Evolutionary conservation across 2,113 vertebrate species (phyloP).

Genomic region (Gnathonemus echidnorhynchus): DNA sequence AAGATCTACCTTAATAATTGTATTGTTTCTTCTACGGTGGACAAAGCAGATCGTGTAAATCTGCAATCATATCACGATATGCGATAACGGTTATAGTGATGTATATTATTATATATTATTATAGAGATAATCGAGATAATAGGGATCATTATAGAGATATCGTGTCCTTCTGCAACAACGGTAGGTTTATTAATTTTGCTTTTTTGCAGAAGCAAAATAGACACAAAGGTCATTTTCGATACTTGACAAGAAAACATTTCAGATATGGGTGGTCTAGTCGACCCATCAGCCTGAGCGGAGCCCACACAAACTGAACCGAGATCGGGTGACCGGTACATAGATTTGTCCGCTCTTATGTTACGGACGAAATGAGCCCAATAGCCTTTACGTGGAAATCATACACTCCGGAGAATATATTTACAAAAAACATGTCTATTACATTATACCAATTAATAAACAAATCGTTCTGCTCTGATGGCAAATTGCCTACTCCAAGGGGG

Average conservation of each 20-base stretch:
- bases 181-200: not conserved
- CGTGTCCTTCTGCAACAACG: not conserved
- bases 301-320: not conserved
- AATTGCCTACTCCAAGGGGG: not conserved
- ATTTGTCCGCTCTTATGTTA: not conserved
- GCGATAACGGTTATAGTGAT: not conserved
- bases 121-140: not conserved
- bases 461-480: not conserved
- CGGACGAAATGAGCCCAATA: not conserved
- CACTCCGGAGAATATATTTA: not conserved
- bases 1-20: not conserved
- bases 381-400: not conserved
- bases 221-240: not conserved
- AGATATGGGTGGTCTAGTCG: not conserved
- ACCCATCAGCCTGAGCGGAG: not conserved
- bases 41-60: not conserved
- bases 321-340: not conserved
- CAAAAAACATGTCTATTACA: not conserved
- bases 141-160: too few relatives aligned
- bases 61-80: not conserved
- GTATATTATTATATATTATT: not conserved
- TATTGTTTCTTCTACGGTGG: not conserved
- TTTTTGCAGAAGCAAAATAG: not conserved
- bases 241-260: not conserved
- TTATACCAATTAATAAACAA: not conserved